Evolutionary conservation across 2,113 vertebrate species (phyloP).

Genomic region (Chrysochloris asiatica): DNA sequence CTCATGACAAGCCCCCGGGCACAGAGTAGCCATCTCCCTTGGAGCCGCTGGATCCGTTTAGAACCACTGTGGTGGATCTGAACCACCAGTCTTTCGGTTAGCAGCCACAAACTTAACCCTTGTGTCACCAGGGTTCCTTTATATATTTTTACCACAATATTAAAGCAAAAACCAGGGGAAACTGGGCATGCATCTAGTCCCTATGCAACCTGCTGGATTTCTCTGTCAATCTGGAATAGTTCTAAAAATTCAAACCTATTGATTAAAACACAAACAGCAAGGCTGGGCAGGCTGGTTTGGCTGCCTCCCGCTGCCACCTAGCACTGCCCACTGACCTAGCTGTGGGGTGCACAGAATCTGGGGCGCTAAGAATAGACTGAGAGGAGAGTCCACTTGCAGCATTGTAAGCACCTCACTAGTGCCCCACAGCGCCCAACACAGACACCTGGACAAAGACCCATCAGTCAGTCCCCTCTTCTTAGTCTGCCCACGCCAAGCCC

Average conservation of each 20-base stretch:
- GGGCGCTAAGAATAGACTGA: conserved; percentile 10
- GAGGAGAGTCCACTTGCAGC: not conserved
- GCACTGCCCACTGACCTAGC: not conserved
- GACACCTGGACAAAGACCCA: not conserved
- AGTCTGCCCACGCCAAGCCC: rapidly evolving
- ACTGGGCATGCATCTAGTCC: rapidly evolving
- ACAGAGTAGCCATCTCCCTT: not conserved
- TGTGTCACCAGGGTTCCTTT: too few species aligned
- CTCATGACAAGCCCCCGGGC: not conserved
- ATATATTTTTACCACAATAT: not conserved
- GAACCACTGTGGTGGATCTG: too few species aligned
- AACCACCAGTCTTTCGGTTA: too few species aligned
- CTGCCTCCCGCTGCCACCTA: not conserved
- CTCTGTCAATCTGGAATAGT: not conserved
- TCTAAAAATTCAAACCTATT: not conserved
- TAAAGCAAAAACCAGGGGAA: not conserved
- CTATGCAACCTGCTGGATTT: not conserved
- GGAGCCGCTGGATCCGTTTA: too few species aligned
- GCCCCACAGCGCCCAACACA: not conserved
- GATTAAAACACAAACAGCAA: not conserved
- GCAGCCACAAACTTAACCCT: too few species aligned
- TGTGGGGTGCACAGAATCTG: not conserved
- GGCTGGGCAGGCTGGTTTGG: not conserved
- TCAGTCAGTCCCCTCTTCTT: rapidly evolving
- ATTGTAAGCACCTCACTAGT: not conserved